Evolutionary conservation across 2,888 invertebrate genomes (phyloP).

Genomic region (Orthosia gracilis): DNA sequence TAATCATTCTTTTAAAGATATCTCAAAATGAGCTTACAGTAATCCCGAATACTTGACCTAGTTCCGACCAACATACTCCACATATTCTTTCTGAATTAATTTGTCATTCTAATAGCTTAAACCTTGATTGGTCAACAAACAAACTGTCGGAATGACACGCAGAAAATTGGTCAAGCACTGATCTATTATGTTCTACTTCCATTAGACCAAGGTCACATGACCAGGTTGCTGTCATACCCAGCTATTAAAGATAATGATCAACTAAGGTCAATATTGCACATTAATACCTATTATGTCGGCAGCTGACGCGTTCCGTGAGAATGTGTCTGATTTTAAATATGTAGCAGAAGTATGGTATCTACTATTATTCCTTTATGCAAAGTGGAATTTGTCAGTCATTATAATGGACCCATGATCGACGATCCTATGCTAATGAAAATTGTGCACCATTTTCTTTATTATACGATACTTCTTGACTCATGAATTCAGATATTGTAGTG

Average conservation of each 20-base stretch:
- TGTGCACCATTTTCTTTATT: too few relatives aligned
- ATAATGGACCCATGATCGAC: not conserved
- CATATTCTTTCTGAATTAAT: conserved; percentile 38
- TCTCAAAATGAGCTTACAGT: not conserved
- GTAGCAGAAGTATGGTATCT: conserved; percentile 21
- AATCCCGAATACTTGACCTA: conserved; percentile 24
- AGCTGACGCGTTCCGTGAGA: conserved; percentile 63
- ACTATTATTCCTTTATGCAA: conserved; percentile 5
- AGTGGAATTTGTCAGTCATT: conserved; percentile 9
- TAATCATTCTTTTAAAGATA: not conserved
- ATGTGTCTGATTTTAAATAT: conserved; percentile 44
- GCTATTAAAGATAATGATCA: conserved; percentile 71
- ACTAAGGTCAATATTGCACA: conserved; percentile 68
- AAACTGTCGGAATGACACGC: conserved; percentile 67
- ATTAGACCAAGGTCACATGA: conserved; percentile 53
- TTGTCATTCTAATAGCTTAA: conserved; percentile 46
- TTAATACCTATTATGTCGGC: conserved; percentile 58
- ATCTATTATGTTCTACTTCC: conserved; percentile 42
- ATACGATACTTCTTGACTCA: too few relatives aligned
- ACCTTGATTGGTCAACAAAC: conserved; percentile 62
- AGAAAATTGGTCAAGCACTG: conserved; percentile 58
- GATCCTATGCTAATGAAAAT: conserved; percentile 6
- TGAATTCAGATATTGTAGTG: too few relatives aligned
- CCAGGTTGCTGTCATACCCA: conserved; percentile 68
- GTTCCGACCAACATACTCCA: not conserved